A percentile compares a stretch with the other conserved stretches of the same genome.
These are phyloP conservation scores for Drosophila quinaria DNA, from an alignment of 2,888 invertebrate species.

Conservation along the genomic window DNA sequence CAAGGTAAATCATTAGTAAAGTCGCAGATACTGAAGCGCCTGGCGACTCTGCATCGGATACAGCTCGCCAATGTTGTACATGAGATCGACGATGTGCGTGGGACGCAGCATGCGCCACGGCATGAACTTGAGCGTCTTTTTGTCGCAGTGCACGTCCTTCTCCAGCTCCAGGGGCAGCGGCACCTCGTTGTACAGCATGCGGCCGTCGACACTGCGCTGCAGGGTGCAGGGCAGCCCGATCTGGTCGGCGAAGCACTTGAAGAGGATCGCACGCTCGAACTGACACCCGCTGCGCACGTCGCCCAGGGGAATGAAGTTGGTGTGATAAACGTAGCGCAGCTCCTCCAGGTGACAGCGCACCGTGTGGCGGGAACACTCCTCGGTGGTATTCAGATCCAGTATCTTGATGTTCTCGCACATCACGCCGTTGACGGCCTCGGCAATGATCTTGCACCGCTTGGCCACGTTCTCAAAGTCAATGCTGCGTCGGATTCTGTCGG, in stretches of 20 bases:
- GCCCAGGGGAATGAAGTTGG: constrained; percentile 88
- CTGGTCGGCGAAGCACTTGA: constrained; percentile 89
- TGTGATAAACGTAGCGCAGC: constrained; percentile 85
- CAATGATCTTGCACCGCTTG: constrained; percentile 84
- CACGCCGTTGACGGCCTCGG: constrained; percentile 86
- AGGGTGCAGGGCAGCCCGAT: constrained; percentile 88
- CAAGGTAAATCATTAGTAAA: constrained; percentile 51
- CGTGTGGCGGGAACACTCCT: constrained; percentile 86
- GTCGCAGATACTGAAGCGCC: constrained; percentile 78
- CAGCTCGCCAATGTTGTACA: constrained; percentile 83
- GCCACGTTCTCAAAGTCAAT: constrained; percentile 82
- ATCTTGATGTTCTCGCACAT: constrained; percentile 65
- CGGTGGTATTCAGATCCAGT: constrained; percentile 83
- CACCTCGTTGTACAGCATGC: constrained; percentile 88
- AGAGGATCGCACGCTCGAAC: constrained; percentile 89
- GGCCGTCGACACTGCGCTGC: constrained; percentile 87
- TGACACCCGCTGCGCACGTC: constrained; percentile 87
- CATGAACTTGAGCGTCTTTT: constrained; percentile 74
- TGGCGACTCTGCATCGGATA: constrained; percentile 83
- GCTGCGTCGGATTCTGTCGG: constrained; percentile 54
- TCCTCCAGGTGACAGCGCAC: constrained; percentile 86
- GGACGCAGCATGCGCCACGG: constrained; percentile 87
- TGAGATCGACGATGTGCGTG: constrained; percentile 89
- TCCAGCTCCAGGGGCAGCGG: constrained; percentile 86
- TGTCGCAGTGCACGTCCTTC: constrained; percentile 77